Base-by-base conservation (phyloP, 2,113 vertebrate genomes). In the Lanius collurio region DNA sequence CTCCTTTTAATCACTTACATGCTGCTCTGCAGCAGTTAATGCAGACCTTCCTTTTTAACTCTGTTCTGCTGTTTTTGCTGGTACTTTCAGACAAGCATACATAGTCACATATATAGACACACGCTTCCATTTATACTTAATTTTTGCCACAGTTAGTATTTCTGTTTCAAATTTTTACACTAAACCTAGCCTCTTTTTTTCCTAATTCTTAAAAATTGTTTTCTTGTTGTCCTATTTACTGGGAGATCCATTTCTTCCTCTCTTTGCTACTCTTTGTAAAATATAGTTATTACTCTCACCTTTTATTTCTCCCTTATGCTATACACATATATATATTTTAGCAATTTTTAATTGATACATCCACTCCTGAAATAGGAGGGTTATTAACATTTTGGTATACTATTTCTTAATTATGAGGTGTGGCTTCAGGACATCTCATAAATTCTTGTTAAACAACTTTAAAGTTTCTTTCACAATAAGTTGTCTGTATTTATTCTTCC, bases 401-500 rank as follows among this genome's bases (percentile, higher is more conserved):
- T 83, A 44, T 83, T 89, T 83, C 55, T 63, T 71, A 78, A 77
- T 92, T 88, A 42, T 31, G 47, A 78, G 10, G 12, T 60, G 52
- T 75, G 37, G 22, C 5, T 87, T 87, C 63, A 70, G 60, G 39
- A 63, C 59, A 44, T 50, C 39, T 71, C 68, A 87, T 68, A 71
- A 91, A 81, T 78, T 87, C 53, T 81, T 78, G 44, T 84, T 87
- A 71, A 95, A 73, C 27, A 90, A 27, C 56, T 94, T 94, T 28
- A 53, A 87, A 63, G 27, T 92, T 78, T 31, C 23, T 89, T 71
- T 71, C 60, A 20, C 33, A 84, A 68, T 71, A 49, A 26, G 2
- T 27, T 88, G 23, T 46, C 75, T 90, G 31, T 77, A 62, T 93
- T 93, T 96, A 65, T 86, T 93, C 63, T 88, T 93, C 75, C n/a